Evolutionary conservation across 2,797 vertebrate genomes (phyloP), one percentile per base, ranked within the genome.

Genomic region (Rhinophrynus dorsalis): DNA sequence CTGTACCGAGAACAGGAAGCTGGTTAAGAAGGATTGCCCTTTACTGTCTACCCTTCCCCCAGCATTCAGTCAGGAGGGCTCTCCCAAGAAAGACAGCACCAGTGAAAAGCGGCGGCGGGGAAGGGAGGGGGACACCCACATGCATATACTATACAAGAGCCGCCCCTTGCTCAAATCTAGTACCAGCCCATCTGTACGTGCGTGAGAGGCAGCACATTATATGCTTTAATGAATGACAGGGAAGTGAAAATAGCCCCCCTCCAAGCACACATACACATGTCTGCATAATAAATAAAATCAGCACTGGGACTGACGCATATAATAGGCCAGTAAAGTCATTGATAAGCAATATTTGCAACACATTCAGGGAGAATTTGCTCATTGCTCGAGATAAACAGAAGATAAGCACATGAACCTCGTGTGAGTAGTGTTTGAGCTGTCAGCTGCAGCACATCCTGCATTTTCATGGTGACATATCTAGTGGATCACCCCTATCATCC

Each of bases 11-110:
- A 38, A 29, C 52, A 72, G 68, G 68, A 72, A 72, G 68, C 30
- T 57, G 32, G 42, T 65, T 63, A 50, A 64, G 52, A 57, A 71
- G 68, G 69, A 66, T 73, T 59, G 69, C 62, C 54, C 69, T 73
- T 55, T 65, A 57, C 61, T 32, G 67, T 51, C 54, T 65, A 44
- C 42, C 62, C 69, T 26, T 66, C 61, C 69, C 68, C 68, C 69
- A 52, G 12, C 37, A 27, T 42, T 6, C 55, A 59, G 15, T 59
- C 40, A 24, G n/a, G 35, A 66, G 62, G 69, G 69, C 45, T 73
- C 62, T 59, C 69, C 69, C 69, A 44, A 45, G 45, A 42, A 50
- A 72, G 32, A 42, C 18, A 62, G 48, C 67, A 52, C 18, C 20
- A 15, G 7, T 6, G 35, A 61, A 45, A n/a, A n/a, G n/a, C n/a